Conservation (phyloP, 1,140 invertebrate species). For the Trichogramma pretiosum region DNA sequence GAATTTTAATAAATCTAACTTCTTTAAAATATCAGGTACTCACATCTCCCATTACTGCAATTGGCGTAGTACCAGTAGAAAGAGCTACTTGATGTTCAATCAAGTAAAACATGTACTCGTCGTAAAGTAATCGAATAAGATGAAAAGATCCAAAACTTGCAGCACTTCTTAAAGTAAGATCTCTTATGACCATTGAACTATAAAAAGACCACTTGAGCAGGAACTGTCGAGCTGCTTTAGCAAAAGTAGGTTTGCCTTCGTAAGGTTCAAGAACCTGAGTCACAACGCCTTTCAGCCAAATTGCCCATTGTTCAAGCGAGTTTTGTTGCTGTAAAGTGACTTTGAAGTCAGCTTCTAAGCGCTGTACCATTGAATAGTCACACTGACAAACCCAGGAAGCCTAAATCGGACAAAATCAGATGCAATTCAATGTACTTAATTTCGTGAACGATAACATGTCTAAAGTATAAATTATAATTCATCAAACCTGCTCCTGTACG, state of each 20-base stretch:
- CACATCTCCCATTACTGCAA: conserved; percentile 85
- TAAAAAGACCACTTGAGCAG: conserved; percentile 99
- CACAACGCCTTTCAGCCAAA: conserved; percentile 90
- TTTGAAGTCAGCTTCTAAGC: conserved; percentile 90
- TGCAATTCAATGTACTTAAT: not conserved
- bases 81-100: conserved; percentile 94
- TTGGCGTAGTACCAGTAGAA: conserved; percentile 81
- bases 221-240: conserved; percentile 87
- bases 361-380: conserved; percentile 74
- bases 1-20: too few species aligned
- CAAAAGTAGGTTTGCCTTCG: conserved; percentile 74
- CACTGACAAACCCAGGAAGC: conserved; percentile 97
- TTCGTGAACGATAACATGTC: not conserved
- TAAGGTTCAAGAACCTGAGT: conserved; percentile 80
- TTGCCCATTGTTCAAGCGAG: conserved; percentile 92
- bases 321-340: conserved; percentile 85
- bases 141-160: conserved; percentile 99
- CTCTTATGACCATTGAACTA: conserved; percentile 93
- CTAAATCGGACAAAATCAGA: conserved; percentile 31
- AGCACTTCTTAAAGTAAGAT: conserved; percentile 89
- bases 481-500: conserved; percentile 68
- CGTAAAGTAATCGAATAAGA: conserved; percentile 91
- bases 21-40: too few species aligned
- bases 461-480: not conserved
- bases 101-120: conserved; percentile 99